Conservation (phyloP, 2,888 invertebrate species). For the Dryocosmus kuriphilus region DNA sequence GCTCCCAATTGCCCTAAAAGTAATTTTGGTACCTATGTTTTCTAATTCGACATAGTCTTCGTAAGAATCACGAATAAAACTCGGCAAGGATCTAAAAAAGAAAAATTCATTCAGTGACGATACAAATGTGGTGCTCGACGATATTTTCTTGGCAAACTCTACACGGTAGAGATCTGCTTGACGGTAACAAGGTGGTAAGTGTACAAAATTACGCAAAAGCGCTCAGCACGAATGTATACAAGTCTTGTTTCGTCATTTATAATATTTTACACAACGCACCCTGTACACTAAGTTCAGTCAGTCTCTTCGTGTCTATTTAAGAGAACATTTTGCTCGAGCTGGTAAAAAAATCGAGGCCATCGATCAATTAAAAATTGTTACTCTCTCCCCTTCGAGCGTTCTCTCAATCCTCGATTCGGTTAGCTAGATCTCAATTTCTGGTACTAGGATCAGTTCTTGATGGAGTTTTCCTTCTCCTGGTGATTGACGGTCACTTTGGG, state of each 20-base stretch:
- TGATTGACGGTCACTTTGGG: conserved; percentile 65
- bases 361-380: conserved; percentile 41
- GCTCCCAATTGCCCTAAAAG: not conserved
- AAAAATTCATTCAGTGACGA: conserved; percentile 45
- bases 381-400: conserved; percentile 49
- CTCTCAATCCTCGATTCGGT: conserved; percentile 39
- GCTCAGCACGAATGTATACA: conserved; percentile 63
- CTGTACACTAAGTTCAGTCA: conserved; percentile 59
- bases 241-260: conserved; percentile 65
- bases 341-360: conserved; percentile 12
- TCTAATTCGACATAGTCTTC: not conserved
- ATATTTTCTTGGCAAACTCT: conserved; percentile 58
- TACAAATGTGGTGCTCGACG: conserved; percentile 60
- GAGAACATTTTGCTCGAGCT: conserved; percentile 9
- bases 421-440: conserved; percentile 48
- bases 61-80: not conserved
- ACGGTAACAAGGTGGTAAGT: conserved; percentile 43
- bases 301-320: not conserved
- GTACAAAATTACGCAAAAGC: conserved; percentile 56
- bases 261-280: conserved; percentile 65
- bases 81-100: not conserved
- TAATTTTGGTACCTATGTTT: not conserved
- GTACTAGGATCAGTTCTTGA: conserved; percentile 72
- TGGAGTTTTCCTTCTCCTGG: conserved; percentile 72
- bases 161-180: conserved; percentile 66